These are phyloP conservation scores for Chromis chromis DNA, from an alignment of 2,797 vertebrate genomes.

Conservation along the genomic window DNA sequence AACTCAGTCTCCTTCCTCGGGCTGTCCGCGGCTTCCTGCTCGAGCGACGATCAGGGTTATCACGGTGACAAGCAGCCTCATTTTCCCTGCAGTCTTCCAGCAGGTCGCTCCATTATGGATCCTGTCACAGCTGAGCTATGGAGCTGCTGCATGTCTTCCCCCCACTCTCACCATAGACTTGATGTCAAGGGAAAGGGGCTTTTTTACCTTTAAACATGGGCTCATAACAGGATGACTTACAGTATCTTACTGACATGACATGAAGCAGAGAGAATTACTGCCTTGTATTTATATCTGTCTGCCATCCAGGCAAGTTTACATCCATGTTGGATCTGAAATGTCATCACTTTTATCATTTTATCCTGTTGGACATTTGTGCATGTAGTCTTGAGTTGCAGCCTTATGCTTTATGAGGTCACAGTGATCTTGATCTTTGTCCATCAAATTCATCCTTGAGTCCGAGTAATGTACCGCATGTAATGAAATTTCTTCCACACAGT, in stretches of 20 bases:
- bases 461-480: too few species aligned
- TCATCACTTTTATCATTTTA: too few species aligned
- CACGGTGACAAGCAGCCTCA: constrained; percentile 40
- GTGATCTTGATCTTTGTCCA: too few species aligned
- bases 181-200: neutral
- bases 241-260: constrained; percentile 14
- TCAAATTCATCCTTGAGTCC: too few species aligned
- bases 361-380: too few species aligned
- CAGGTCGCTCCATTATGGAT: constrained; percentile 51
- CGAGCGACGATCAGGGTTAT: constrained; percentile 31
- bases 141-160: constrained; percentile 28
- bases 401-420: too few species aligned
- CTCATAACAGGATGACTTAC: constrained; percentile 12
- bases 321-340: too few species aligned
- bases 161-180: constrained; percentile 25
- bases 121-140: constrained; percentile 63
- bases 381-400: too few species aligned
- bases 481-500: too few species aligned
- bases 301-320: too few species aligned
- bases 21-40: constrained; percentile 35
- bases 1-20: constrained; percentile 35
- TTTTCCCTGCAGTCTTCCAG: constrained; percentile 47
- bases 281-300: too few species aligned
- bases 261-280: constrained; percentile 2
- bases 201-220: neutral